Base-by-base conservation (phyloP, 2,888 invertebrate genomes). In the Stenodema calcarata region DNA sequence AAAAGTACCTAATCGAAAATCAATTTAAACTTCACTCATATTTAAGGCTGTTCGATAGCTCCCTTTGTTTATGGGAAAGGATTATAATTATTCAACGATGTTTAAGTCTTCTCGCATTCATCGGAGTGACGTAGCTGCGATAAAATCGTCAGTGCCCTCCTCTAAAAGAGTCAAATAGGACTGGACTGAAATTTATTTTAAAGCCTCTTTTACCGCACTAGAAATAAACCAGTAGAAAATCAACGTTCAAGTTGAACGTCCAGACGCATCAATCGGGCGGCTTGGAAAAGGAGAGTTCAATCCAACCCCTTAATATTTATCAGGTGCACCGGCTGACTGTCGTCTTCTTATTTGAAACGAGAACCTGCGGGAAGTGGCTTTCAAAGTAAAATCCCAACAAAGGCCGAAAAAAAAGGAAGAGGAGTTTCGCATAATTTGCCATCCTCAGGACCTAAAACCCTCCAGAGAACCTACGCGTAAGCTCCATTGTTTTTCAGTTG, bases 341-440 rank as follows among this genome's bases (percentile, higher is more conserved):
- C 62, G 9, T 62, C 62, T 27, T 62, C 62, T 62, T 62, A 62
- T 62, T 62, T 23, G 50, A 50, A 50, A 18, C 16, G 9, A 62
- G 62, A 62, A 18, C 62, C 62, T 11, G 62, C 62, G 23, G 62
- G 35, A 35, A 62, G 62, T 62, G 62, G 23, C 62, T 62, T 62
- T 62, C 62, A 62, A 62, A 62, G 62, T 62, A 62, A 62, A 35
- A 62, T 4, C 62, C 62, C 62, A 62, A 62, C 62, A 78, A 78
- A 44, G 78, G 44, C 44, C 44, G 44, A n/a, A 41, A 44, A 78
- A 78, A 44, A 78, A n/a, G 14, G 23, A 78, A 44, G 23, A 18
- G 18, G 14, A n/a, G 41, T 78, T 78, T 41, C 78, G 78, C 78
- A 78, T 78, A 78, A 78, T 78, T 78, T 78, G 78, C 78, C 78